Evolutionary conservation across 2,797 vertebrate genomes (phyloP).

Genomic region (Varecia variegata): DNA sequence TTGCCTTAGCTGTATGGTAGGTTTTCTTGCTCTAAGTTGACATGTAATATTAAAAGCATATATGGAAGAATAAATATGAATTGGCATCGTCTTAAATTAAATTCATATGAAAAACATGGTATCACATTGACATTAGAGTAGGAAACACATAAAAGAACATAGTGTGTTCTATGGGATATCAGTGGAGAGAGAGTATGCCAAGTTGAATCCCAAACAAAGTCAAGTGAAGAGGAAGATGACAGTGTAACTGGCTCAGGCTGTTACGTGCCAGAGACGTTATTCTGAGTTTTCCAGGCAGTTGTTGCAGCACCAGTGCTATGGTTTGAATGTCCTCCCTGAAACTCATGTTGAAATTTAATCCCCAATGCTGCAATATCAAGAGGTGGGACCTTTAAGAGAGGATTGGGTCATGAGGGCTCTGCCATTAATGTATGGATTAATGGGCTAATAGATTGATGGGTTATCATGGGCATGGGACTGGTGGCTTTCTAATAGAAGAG

Average conservation of each 20-base stretch:
- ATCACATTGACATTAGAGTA: background rate
- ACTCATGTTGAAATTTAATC: background rate
- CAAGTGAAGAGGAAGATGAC: background rate
- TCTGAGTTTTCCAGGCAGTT: background rate
- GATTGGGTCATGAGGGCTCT: background rate
- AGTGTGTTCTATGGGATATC: background rate
- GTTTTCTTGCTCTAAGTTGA: constrained; percentile 29
- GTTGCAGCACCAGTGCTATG: background rate
- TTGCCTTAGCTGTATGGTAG: background rate
- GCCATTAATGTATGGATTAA: background rate
- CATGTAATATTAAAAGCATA: background rate
- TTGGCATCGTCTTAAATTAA: background rate
- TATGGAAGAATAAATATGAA: constrained; percentile 33
- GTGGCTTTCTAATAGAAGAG: background rate
- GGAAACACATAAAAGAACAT: background rate
- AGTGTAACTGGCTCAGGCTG: background rate
- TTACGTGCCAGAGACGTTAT: background rate
- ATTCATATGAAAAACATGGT: background rate
- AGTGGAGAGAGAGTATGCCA: background rate
- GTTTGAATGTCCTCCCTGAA: background rate
- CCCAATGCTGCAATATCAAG: background rate
- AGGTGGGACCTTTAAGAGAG: background rate
- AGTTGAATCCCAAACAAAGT: background rate
- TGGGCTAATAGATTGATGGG: background rate
- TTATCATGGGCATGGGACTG: background rate